Base-by-base conservation (phyloP, 2,888 invertebrate species). In the Pterostichus niger region DNA sequence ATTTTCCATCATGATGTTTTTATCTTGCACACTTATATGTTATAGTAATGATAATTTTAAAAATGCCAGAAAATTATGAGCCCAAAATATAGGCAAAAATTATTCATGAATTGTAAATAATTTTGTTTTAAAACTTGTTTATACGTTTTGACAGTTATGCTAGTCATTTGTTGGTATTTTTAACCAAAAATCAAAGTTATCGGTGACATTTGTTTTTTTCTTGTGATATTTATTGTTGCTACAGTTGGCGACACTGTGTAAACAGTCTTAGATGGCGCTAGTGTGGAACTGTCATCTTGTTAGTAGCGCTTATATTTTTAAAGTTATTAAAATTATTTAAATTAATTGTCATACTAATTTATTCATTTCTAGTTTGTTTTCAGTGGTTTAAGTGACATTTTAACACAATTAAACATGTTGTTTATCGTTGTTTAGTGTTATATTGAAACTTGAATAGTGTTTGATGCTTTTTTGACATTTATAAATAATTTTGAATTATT, bases 251-350 rank as follows among this genome's bases (percentile, higher is more conserved):
- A 24, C 24, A 24, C 3, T 24, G 24, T 24, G 24, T 24, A 24
- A 24, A 24, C 24, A 24, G 24, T 24, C 3, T 24, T 3, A 78
- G 61, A 61, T 61, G 78, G 44, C 61, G n/a, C 44, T 24, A 35
- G 17, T 24, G 6, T 44, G 17, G 31, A 35, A 13, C 44, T 61
- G 78, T 78, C 78, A 78, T 13, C 35, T 15, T 40, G 78, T 46
- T 24, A 46, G 6, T 24, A 78, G 78, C 61, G 78, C 61, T 78
- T 78, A 35, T 24, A 46, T 78, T 78, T 77, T 78, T 78, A 78
- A 78, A 78, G 59, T 54, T 61, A 61, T 78, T 78, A 78, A 78
- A 40, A 61, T 78, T 78, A 78, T 78, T 78, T 35, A 78, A 78
- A 78, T 78, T 78, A 78, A 64, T 33, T 64, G 64, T 35, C 33